Evolutionary conservation across 2,113 vertebrate genomes (phyloP).

Genomic region (Bubo scandiacus): DNA sequence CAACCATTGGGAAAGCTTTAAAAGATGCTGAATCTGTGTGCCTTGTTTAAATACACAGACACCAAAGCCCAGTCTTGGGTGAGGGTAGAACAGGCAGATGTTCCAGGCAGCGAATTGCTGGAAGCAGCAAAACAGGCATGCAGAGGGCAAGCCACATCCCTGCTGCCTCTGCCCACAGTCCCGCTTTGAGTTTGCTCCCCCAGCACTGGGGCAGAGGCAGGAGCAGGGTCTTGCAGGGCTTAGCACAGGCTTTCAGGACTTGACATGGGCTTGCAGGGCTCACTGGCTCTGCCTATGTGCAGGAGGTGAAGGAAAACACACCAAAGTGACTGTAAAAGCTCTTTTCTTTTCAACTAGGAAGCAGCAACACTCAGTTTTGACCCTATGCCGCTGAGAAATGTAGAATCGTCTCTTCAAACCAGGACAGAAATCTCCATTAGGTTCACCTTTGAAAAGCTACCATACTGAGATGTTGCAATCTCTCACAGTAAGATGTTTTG

Average conservation of each 20-base stretch:
- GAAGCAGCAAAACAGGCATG: background rate
- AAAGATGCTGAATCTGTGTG: background rate
- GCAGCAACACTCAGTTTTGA: background rate
- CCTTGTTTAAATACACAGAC: background rate
- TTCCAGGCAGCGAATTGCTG: background rate
- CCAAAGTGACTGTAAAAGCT: background rate
- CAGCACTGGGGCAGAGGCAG: background rate
- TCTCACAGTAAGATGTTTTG: rapidly evolving
- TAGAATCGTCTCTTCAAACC: background rate
- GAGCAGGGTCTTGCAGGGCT: background rate
- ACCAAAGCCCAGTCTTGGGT: background rate
- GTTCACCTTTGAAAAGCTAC: background rate
- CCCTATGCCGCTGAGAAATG: rapidly evolving
- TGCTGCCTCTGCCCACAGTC: background rate
- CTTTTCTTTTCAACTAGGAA: background rate
- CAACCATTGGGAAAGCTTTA: background rate
- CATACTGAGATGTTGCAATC: background rate
- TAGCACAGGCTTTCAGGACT: background rate
- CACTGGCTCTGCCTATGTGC: background rate
- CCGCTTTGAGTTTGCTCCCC: background rate
- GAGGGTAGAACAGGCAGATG: background rate
- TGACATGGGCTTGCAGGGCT: background rate
- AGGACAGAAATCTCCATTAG: background rate
- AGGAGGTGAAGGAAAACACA: background rate
- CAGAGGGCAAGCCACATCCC: background rate